Evolutionary conservation across 2,797 vertebrate genomes (phyloP).

Genomic region (Cottoperca gobio): DNA sequence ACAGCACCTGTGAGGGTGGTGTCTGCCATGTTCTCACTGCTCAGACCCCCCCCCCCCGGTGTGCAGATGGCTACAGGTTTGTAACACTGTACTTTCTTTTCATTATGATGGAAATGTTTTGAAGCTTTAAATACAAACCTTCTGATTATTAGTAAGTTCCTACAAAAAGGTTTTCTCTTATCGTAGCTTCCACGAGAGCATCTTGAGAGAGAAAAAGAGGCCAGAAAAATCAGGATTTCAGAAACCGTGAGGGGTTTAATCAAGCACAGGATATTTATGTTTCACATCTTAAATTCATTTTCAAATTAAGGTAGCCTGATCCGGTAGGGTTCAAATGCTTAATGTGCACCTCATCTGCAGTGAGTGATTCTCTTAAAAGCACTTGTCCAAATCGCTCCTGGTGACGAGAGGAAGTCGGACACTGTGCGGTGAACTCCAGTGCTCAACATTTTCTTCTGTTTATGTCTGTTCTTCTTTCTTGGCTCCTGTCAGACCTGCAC

Average conservation of each 20-base stretch:
- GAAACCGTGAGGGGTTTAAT: not conserved
- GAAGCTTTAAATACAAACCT: not conserved
- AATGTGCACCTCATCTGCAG: not conserved
- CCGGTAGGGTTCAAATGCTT: not conserved
- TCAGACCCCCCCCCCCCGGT: not conserved
- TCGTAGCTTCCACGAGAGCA: not conserved
- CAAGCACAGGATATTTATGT: not conserved
- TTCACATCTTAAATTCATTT: not conserved
- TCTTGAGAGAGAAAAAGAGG: not conserved
- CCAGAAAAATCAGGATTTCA: not conserved
- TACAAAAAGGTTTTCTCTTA: not conserved
- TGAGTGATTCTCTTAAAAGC: not conserved
- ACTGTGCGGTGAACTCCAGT: not conserved
- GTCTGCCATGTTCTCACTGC: not conserved
- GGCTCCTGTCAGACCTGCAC: slow-evolving; percentile 89
- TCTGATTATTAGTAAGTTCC: not conserved
- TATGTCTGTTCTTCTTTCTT: slow-evolving; percentile 12
- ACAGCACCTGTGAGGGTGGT: not conserved
- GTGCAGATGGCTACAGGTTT: not conserved
- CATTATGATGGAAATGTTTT: not conserved
- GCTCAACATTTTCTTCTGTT: not conserved
- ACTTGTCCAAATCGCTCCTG: not conserved
- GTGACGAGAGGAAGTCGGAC: not conserved
- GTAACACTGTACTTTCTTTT: not conserved
- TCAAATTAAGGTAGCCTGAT: not conserved